These are phyloP conservation scores for Leptinotarsa peninsularis DNA, from an alignment of 2,888 invertebrate species.

Conservation along the genomic window DNA sequence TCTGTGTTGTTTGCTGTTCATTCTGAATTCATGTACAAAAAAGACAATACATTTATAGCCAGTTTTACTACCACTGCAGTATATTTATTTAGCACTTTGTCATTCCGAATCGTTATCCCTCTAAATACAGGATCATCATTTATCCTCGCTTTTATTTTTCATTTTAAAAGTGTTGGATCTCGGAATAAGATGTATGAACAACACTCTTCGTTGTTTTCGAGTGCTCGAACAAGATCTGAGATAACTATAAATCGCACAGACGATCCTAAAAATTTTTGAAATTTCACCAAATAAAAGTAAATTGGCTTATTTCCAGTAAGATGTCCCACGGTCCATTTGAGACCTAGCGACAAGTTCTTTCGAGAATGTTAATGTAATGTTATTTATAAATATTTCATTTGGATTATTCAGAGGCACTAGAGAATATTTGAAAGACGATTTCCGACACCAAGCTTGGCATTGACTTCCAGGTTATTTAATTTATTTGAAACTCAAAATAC, in stretches of 20 bases:
- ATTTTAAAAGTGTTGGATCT: conserved; percentile 28
- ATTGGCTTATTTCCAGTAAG: conserved; percentile 38
- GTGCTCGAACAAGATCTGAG: conserved; percentile 30
- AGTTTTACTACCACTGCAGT: conserved; percentile 17
- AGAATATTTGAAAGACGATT: background rate
- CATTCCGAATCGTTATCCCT: conserved; percentile 22
- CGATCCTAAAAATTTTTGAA: conserved; percentile 38
- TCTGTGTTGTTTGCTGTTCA: background rate
- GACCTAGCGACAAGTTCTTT: conserved; percentile 26
- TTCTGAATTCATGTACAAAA: conserved; percentile 1
- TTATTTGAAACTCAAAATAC: too few relatives aligned
- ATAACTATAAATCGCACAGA: conserved; percentile 35
- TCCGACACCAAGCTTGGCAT: background rate
- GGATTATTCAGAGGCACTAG: background rate
- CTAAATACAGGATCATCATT: conserved; percentile 23
- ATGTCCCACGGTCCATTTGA: conserved; percentile 37
- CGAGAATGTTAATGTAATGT: conserved; percentile 37
- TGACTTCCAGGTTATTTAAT: too few relatives aligned
- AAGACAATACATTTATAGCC: background rate
- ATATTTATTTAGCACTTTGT: conserved; percentile 15
- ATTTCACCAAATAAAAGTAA: conserved; percentile 33
- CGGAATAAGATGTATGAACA: conserved; percentile 32
- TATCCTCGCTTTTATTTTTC: conserved; percentile 23
- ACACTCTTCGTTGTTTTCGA: conserved; percentile 35
- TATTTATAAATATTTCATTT: conserved; percentile 34